Evolutionary conservation across 1,140 invertebrate genomes (phyloP), one percentile per base, ranked within the genome.

Genomic region (Zaprionus africanus): DNA sequence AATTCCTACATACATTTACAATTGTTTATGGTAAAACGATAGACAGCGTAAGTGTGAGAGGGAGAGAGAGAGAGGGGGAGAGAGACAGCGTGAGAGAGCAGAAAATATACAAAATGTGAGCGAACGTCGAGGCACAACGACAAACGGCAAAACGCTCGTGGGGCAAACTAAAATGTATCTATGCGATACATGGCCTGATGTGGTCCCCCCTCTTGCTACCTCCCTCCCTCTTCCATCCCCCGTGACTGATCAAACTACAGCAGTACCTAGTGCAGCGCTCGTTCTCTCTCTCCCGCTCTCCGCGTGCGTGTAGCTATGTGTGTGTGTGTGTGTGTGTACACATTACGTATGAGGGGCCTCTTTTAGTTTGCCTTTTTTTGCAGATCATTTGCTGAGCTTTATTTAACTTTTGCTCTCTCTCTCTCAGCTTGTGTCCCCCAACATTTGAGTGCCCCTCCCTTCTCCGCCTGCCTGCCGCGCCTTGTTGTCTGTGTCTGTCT

Each of bases 361-460:
- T 83, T 81, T 81, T 73, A 69, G 85, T 87, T 78, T 83, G 76
- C 76, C 67, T 38, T 70, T 64, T 78, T 90, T 81, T 90, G 82
- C 85, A 88, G 84, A 88, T 88, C 84, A 88, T 88, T 90, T 63
- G 85, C 75, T 62, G 79, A 90, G 86, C 86, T 90, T 90, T 90
- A 90, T 90, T 90, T 90, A 90, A 90, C 85, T 85, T 90, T 90
- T 90, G 79, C 82, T 90, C 85, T 76, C 85, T 90, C 85, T 90
- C 85, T 82, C 81, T 79, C 78, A 68, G 54, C 28, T 76, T 68
- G 74, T 68, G 74, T 46, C 70, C 72, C 51, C 58, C 64, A 59
- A 71, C 34, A 66, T 59, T 53, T 56, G 19, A 56, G 28, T 65
- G 57, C 69, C 69, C 56, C 43, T 26, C 38, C 59, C 17, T 9